These are phyloP conservation scores for Recurvirostra avosetta DNA, from an alignment of 2,113 vertebrate species.

Conservation along the genomic window DNA sequence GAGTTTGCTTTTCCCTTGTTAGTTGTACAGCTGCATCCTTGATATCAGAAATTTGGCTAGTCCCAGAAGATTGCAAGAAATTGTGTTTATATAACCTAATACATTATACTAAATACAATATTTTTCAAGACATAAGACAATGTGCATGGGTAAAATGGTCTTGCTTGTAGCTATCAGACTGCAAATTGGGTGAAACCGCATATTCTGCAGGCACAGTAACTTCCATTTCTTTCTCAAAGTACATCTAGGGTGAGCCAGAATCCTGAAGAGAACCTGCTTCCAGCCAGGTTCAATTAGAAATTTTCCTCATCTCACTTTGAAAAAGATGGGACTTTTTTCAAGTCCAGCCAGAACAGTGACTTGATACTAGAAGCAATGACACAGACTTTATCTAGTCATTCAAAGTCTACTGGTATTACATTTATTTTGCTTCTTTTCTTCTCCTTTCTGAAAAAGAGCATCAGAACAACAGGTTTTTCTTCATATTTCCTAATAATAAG, in stretches of 20 bases:
- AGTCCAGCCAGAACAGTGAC: not conserved
- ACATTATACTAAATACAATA: not conserved
- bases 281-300: not conserved
- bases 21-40: not conserved
- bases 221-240: not conserved
- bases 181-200: not conserved
- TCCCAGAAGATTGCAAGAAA: not conserved
- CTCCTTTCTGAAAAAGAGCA: not conserved
- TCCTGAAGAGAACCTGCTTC: not conserved
- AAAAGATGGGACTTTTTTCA: not conserved
- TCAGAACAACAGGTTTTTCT: not conserved
- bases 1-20: not conserved
- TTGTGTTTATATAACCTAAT: not conserved
- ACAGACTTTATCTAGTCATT: not conserved
- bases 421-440: not conserved
- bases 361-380: not conserved
- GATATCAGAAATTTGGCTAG: not conserved
- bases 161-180: not conserved
- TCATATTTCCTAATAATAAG: not conserved
- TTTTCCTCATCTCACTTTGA: not conserved
- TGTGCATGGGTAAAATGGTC: fast-evolving
- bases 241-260: not conserved
- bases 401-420: not conserved
- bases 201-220: not conserved
- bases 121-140: not conserved